phyloP scores from a whole-genome alignment of 2,113 vertebrate species.

The Lipophrys pholis region DNA sequence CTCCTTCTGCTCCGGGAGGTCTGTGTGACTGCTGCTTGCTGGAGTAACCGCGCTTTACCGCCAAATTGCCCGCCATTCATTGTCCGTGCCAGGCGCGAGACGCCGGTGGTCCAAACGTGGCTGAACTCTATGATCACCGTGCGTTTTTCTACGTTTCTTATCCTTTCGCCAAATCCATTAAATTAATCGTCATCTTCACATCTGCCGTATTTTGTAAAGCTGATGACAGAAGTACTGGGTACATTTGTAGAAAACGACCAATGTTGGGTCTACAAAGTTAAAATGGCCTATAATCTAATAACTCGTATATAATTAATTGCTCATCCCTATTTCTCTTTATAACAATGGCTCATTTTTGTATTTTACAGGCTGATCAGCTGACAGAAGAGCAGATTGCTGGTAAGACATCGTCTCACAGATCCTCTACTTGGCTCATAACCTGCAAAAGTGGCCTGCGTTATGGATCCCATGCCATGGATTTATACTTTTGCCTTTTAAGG shows the following conservation, averaged over 20 bases:
- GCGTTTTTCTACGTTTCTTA: rapidly evolving
- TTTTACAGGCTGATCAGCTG: slow-evolving; percentile 95
- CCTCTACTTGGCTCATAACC: slow-evolving; percentile 37
- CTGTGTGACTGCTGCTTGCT: too few relatives aligned
- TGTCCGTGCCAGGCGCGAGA: background rate
- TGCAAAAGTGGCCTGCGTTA: slow-evolving; percentile 54
- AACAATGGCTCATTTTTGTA: slow-evolving; percentile 14
- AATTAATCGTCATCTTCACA: too few relatives aligned
- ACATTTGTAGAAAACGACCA: too few relatives aligned
- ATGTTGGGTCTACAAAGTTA: background rate
- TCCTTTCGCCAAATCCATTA: background rate
- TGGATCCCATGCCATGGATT: slow-evolving; percentile 75
- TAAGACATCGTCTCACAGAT: slow-evolving; percentile 82
- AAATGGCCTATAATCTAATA: too few relatives aligned
- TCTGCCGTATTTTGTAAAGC: too few relatives aligned
- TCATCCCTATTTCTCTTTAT: background rate
- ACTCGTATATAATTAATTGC: too few relatives aligned
- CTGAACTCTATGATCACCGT: rapidly evolving
- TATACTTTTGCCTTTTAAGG: slow-evolving; percentile 85
- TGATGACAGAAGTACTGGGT: too few relatives aligned
- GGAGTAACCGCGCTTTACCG: slow-evolving; percentile 46
- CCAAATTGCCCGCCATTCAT: slow-evolving; percentile 59
- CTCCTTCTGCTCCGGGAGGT: background rate
- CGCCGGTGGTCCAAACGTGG: background rate
- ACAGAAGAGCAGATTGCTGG: slow-evolving; percentile 99